Percentiles rank a stretch among this genome's conserved stretches.
phyloP scores from a whole-genome alignment of 2,113 vertebrate genomes.

The Saccopteryx bilineata region DNA sequence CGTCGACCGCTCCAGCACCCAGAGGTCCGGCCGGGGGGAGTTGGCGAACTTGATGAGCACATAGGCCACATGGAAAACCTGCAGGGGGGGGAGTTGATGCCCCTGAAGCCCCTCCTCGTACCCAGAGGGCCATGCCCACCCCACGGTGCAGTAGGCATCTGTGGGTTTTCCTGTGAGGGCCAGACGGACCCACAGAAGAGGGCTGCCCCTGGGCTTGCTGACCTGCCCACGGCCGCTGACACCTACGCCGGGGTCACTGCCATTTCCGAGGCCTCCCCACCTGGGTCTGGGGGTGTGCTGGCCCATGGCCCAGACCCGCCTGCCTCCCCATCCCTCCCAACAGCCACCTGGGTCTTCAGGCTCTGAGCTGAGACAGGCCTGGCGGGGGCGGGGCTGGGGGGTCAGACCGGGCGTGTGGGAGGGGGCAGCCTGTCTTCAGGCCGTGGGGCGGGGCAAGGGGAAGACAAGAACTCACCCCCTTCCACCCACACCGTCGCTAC shows the following conservation, averaged over 20 bases:
- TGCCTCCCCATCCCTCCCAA: not conserved
- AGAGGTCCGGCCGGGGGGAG: slow-evolving; percentile 97
- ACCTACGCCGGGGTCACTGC: fast-evolving
- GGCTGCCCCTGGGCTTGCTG: not conserved
- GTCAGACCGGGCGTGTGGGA: fast-evolving
- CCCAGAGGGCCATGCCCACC: not conserved
- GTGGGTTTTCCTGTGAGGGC: not conserved
- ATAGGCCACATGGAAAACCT: slow-evolving; percentile 98
- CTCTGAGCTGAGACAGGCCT: not conserved
- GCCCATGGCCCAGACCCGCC: not conserved
- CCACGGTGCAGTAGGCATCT: not conserved
- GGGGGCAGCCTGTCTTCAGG: not conserved
- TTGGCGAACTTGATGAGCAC: slow-evolving; percentile 99
- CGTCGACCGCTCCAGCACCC: slow-evolving; percentile 96
- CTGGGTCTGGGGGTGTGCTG: not conserved
- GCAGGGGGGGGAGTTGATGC: not conserved
- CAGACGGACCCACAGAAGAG: not conserved
- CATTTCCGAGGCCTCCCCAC: not conserved
- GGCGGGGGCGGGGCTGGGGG: not conserved
- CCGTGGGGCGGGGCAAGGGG: not conserved
- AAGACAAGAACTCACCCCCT: too few species aligned
- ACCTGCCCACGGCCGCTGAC: not conserved
- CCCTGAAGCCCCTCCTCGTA: fast-evolving
- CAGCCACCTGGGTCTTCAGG: not conserved
- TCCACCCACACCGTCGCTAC: not conserved